Conservation (phyloP, 2,888 invertebrate genomes). For the Tenthredo scrophulariae region DNA sequence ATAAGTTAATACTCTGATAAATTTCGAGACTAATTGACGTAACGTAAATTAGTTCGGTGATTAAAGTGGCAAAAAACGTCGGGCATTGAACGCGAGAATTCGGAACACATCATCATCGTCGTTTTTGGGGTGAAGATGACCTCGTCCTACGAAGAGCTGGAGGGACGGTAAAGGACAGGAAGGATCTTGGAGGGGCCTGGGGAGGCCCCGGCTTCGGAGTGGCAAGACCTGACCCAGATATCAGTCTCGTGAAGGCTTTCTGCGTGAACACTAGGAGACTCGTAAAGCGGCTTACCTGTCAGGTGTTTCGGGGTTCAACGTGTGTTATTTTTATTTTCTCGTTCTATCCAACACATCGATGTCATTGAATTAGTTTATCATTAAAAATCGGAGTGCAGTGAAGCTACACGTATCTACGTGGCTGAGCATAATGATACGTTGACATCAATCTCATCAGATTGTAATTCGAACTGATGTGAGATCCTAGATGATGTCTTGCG, state of each 20-base stretch:
- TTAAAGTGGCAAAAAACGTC: not conserved
- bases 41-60: not conserved
- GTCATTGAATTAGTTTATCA: not conserved
- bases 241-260: slow-evolving; percentile 73
- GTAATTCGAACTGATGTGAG: slow-evolving; percentile 3
- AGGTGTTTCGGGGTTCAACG: slow-evolving; percentile 27
- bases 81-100: not conserved
- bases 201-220: slow-evolving; percentile 44
- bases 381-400: slow-evolving; percentile 9
- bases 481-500: not conserved
- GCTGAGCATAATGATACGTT: not conserved
- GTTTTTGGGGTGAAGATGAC: slow-evolving; percentile 31
- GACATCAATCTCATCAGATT: not conserved
- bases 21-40: slow-evolving; percentile 14
- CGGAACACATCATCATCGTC: not conserved
- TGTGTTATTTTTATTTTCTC: not conserved
- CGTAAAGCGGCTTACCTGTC: slow-evolving; percentile 49
- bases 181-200: slow-evolving; percentile 45
- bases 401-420: not conserved
- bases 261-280: slow-evolving; percentile 60
- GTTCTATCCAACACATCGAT: not conserved
- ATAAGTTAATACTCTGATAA: slow-evolving; percentile 12
- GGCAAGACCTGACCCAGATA: slow-evolving; percentile 72
- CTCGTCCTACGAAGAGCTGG: not conserved
- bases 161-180: slow-evolving; percentile 32